Evolutionary conservation across 2,797 vertebrate genomes (phyloP), one percentile per base, ranked within the genome.

Genomic region (Decapterus maruadsi): DNA sequence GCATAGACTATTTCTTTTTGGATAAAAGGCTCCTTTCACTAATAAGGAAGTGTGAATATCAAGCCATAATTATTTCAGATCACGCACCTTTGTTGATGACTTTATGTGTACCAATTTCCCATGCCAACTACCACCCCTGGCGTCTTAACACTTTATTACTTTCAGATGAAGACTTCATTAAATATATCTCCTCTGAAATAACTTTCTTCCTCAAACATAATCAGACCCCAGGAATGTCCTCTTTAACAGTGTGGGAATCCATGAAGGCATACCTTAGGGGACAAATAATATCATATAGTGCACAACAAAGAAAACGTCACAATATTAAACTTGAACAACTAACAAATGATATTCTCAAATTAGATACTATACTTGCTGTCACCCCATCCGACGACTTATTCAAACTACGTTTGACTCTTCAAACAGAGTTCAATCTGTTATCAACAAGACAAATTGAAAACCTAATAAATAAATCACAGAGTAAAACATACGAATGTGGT

Each of bases 251-350:
- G 19, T 59, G 34, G 57, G 57, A 59, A 20, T 59, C 57, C 11
- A 12, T 59, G 57, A 59, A 60, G 38, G 38, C 20, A 1, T 60
- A 60, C n/a, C 38, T 60, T 2, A 60, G 58, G n/a, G 58, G n/a
- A 22, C 58, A 60, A 42, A 60, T 60, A 4, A 45, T 45, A 45
- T 45, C 43, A 17, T 45, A 16, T 5, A 17, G 14, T 4, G 4
- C 43, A 5, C 43, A 42, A 42, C 58, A 26, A 8, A 60, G 36
- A 22, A 60, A 60, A 43, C 6, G 6, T 13, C 11, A 43, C n/a
- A 60, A 43, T 60, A 4, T 8, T 3, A 60, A 26, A 43, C n/a
- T 43, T 14, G 38, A 60, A 7, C 20, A 60, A 4, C 6, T 60
- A 43, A 26, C 58, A 20, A 60, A 60, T 8, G 58, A 60, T 13